Conservation (phyloP, 2,113 vertebrate species). For the Protomyctophum bolini region DNA sequence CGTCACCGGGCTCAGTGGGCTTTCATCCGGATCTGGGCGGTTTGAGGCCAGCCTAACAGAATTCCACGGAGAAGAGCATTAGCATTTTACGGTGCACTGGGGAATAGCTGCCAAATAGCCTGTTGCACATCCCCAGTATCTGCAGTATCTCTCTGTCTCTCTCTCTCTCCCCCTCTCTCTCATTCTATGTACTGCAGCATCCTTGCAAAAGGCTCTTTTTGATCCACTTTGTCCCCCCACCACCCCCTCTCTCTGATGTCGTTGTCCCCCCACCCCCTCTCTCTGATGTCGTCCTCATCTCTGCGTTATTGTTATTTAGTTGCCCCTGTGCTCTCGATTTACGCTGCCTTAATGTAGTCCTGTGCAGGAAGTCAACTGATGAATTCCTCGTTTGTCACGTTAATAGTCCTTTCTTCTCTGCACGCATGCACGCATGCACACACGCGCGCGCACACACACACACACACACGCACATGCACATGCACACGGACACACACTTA, state of each 20-base stretch:
- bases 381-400: conserved; percentile 70
- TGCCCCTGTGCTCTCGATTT: conserved; percentile 45
- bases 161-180: background rate
- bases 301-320: conserved; percentile 46
- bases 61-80: conserved; percentile 6
- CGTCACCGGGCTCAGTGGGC: conserved; percentile 9
- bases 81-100: conserved; percentile 12
- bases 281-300: background rate
- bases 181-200: background rate
- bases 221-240: background rate
- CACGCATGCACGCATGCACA: background rate
- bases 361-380: conserved; percentile 59
- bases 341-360: conserved; percentile 63
- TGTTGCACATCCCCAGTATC: conserved; percentile 7
- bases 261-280: background rate
- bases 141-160: background rate
- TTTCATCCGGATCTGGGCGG: background rate
- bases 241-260: conserved; percentile 7
- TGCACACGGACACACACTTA: conserved; percentile 11
- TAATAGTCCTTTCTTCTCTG: conserved; percentile 50
- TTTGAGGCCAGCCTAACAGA: background rate
- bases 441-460: background rate
- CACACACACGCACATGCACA: conserved; percentile 22
- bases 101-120: conserved; percentile 19
- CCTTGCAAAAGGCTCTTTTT: background rate